These are phyloP conservation scores for Cyphomyrus plagiostoma DNA, from an alignment of 2,113 vertebrate species.

Conservation along the genomic window DNA sequence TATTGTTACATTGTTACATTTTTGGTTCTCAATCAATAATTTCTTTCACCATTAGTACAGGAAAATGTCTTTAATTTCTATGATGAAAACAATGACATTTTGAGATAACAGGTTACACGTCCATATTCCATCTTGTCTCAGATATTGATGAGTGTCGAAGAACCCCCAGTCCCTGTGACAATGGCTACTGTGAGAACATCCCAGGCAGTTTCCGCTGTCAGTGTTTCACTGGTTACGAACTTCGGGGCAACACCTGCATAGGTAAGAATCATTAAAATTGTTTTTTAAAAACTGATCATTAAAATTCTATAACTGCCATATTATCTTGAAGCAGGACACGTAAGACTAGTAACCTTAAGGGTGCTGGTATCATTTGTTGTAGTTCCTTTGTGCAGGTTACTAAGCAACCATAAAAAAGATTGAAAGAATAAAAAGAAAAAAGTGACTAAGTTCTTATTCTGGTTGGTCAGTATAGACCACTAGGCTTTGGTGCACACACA, in stretches of 20 bases:
- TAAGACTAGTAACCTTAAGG: neutral
- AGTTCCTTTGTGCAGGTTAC: neutral
- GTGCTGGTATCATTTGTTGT: neutral
- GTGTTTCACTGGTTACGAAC: conserved; percentile 51
- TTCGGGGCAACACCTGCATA: conserved; percentile 51
- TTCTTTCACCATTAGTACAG: neutral
- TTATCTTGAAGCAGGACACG: neutral
- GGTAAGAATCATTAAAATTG: conserved; percentile 37
- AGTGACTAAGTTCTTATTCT: neutral
- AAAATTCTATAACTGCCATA: neutral
- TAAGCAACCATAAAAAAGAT: neutral
- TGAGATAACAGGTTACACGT: neutral
- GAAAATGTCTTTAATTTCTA: neutral
- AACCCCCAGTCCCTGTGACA: conserved; percentile 46
- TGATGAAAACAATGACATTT: neutral
- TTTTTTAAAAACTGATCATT: neutral
- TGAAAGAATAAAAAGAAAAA: neutral
- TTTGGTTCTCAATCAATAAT: neutral
- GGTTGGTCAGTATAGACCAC: neutral
- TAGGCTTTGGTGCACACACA: neutral
- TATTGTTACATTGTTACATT: neutral
- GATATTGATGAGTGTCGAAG: too few species aligned
- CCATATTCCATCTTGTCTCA: neutral
- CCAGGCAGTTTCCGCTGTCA: conserved; percentile 54
- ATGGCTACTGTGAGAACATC: conserved; percentile 58